Evolutionary conservation across 1,140 invertebrate genomes (phyloP).

Genomic region (Apis laboriosa): DNA sequence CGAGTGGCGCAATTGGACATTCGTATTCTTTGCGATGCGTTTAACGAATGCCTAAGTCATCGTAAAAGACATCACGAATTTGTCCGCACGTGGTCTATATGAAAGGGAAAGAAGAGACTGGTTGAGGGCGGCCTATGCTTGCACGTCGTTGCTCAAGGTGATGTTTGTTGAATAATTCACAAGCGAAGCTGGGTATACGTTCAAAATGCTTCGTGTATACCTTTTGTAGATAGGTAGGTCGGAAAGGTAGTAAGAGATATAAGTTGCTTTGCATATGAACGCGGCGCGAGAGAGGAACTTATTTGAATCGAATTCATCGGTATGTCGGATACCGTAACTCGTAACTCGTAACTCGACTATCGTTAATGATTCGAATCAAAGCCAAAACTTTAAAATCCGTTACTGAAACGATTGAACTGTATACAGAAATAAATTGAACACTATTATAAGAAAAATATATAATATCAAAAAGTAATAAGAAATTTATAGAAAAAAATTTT

Average conservation of each 20-base stretch:
- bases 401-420: conserved; percentile 3
- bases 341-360: conserved; percentile 46
- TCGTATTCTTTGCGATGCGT: conserved; percentile 26
- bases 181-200: conserved; percentile 59
- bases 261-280: conserved; percentile 42
- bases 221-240: conserved; percentile 66
- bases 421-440: not conserved
- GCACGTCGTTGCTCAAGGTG: conserved; percentile 68
- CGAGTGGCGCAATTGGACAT: not conserved
- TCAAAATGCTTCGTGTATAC: conserved; percentile 55
- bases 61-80: conserved; percentile 58
- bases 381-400: conserved; percentile 35
- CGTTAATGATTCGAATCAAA: conserved; percentile 49
- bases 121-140: conserved; percentile 67
- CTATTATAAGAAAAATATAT: not conserved
- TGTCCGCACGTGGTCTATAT: conserved; percentile 59
- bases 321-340: conserved; percentile 61
- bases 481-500: not conserved
- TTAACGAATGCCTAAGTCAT: conserved; percentile 20
- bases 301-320: conserved; percentile 43
- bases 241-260: conserved; percentile 50
- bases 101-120: conserved; percentile 61
- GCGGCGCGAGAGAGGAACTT: not conserved
- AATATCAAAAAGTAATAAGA: not conserved
- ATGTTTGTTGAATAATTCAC: conserved; percentile 76